Evolutionary conservation across 2,888 invertebrate species (phyloP).

Genomic region (Hesperia comma): DNA sequence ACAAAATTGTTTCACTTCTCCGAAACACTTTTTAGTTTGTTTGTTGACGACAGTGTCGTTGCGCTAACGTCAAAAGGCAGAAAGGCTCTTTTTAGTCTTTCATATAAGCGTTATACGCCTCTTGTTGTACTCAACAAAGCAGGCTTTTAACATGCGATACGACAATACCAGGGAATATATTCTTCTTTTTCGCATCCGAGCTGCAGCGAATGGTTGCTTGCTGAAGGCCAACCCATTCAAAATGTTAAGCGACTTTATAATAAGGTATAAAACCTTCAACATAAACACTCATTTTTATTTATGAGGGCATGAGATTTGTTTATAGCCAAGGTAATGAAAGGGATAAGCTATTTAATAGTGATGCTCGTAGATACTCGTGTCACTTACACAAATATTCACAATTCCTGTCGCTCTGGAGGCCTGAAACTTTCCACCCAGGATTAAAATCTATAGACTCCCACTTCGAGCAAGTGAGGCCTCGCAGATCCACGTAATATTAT

Average conservation of each 20-base stretch:
- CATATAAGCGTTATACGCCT: conserved; percentile 1
- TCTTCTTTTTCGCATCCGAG: conserved; percentile 37
- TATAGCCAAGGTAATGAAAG: conserved; percentile 11
- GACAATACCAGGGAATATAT: conserved; percentile 25
- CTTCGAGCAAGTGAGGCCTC: too few relatives aligned
- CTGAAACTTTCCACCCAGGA: too few relatives aligned
- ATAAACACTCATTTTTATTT: conserved; percentile 19
- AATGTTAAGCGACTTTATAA: conserved; percentile 25
- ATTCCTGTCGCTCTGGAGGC: too few relatives aligned
- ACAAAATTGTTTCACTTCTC: conserved; percentile 27
- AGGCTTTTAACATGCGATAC: conserved; percentile 38
- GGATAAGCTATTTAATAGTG: background rate
- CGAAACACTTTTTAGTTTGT: conserved; percentile 15
- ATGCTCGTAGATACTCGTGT: too few relatives aligned
- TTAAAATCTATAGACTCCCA: too few relatives aligned
- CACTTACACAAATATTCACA: too few relatives aligned
- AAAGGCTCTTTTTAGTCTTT: conserved; percentile 4
- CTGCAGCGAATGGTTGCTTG: conserved; percentile 39
- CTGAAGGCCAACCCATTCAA: conserved; percentile 42
- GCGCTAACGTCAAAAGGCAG: conserved; percentile 12
- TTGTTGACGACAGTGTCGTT: conserved; percentile 8
- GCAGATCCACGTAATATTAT: too few relatives aligned
- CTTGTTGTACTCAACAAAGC: conserved; percentile 14
- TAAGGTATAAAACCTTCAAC: conserved; percentile 10
- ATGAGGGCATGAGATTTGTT: conserved; percentile 15